Percentiles rank a stretch among this genome's conserved stretches.
Conservation (phyloP, 2,113 vertebrate species). For the Eleginops maclovinus region DNA sequence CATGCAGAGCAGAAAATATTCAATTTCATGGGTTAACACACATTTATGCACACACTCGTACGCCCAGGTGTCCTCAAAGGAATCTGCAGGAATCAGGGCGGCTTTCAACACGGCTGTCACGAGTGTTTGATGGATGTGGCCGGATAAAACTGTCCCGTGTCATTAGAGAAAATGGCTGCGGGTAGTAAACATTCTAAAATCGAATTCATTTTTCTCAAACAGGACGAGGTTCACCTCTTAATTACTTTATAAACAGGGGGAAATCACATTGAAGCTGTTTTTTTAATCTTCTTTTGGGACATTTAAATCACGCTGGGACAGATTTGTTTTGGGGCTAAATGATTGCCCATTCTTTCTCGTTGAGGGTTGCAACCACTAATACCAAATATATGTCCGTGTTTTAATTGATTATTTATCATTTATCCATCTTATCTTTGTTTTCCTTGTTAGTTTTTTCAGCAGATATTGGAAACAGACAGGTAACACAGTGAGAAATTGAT, state of each 20-base stretch:
- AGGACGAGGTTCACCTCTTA: not conserved
- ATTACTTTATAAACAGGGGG: not conserved
- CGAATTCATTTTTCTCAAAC: not conserved
- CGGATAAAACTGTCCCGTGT: conserved; percentile 27
- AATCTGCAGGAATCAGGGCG: conserved; percentile 37
- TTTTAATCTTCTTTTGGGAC: not conserved
- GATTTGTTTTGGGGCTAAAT: not conserved
- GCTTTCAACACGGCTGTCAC: conserved; percentile 47
- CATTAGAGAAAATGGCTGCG: conserved; percentile 34
- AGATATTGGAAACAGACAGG: not conserved
- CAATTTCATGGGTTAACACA: conserved; percentile 20
- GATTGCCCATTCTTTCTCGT: not conserved
- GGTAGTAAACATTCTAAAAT: conserved; percentile 8
- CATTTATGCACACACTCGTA: conserved; percentile 13
- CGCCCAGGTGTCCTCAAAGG: conserved; percentile 56
- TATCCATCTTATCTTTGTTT: not conserved
- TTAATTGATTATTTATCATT: no score
- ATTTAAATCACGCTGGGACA: not conserved
- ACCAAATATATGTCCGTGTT: no score
- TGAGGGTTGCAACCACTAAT: not conserved
- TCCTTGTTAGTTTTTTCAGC: not conserved
- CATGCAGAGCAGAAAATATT: conserved; percentile 19
- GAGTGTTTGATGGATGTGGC: conserved; percentile 36
- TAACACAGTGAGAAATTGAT: not conserved
- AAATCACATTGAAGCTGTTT: not conserved